These are phyloP conservation scores for Corydoras maculifer DNA, from an alignment of 2,113 vertebrate species.

Conservation along the genomic window DNA sequence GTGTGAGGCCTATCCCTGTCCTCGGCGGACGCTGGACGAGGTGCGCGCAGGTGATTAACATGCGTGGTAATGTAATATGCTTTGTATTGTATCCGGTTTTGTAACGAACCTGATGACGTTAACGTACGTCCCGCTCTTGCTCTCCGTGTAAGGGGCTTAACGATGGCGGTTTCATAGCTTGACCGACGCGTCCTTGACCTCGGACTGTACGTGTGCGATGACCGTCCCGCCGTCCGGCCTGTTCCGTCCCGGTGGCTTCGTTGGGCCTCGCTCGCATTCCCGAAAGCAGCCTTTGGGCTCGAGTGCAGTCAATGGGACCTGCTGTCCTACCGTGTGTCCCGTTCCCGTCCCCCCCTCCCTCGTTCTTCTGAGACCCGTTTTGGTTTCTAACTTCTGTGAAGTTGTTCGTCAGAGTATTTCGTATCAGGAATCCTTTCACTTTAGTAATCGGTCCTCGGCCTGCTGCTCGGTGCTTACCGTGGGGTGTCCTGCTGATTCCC, in stretches of 20 bases:
- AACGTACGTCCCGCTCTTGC: not conserved
- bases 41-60: constrained; percentile 17
- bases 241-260: no score
- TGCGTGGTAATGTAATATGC: constrained; percentile 20
- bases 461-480: no score
- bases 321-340: no score
- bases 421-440: constrained; percentile 69
- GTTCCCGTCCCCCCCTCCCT: constrained; percentile 55
- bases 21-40: constrained; percentile 26
- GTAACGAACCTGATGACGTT: not conserved
- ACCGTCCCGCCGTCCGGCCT: constrained; percentile 33
- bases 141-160: not conserved
- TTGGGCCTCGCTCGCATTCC: no score
- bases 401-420: constrained; percentile 83
- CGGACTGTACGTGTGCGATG: not conserved
- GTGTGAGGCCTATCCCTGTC: constrained; percentile 25
- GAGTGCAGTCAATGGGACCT: no score
- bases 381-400: constrained; percentile 93
- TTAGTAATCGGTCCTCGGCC: constrained; percentile 5
- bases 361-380: constrained; percentile 48
- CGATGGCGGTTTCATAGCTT: not conserved
- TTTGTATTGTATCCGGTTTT: not conserved
- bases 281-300: no score
- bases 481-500: constrained; percentile 63
- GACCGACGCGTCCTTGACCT: not conserved